These are phyloP conservation scores for Zenarchopterus dispar DNA, from an alignment of 2,797 vertebrate species.

Conservation along the genomic window DNA sequence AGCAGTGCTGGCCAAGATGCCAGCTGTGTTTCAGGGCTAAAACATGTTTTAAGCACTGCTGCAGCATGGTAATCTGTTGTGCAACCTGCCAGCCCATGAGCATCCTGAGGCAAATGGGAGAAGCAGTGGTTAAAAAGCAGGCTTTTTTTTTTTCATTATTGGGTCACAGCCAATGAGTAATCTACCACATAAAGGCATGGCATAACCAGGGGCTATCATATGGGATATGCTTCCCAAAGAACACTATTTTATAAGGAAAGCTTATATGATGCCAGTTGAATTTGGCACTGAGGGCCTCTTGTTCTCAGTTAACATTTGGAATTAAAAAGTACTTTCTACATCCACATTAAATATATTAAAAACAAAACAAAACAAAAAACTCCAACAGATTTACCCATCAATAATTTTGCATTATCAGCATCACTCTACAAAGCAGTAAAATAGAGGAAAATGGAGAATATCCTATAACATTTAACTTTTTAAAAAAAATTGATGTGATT, in stretches of 20 bases:
- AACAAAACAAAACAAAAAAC: too few species aligned
- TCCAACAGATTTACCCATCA: constrained; percentile 58
- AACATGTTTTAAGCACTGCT: constrained; percentile 85
- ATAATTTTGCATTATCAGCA: constrained; percentile 28
- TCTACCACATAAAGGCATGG: constrained; percentile 78
- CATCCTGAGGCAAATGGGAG: constrained; percentile 82
- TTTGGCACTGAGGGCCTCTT: constrained; percentile 70
- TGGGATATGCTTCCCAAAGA: constrained; percentile 71
- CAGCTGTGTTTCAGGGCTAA: constrained; percentile 83
- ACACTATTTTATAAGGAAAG: constrained; percentile 51
- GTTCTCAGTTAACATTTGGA: constrained; percentile 78
- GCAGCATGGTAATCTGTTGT: constrained; percentile 81
- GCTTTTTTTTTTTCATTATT: constrained; percentile 66
- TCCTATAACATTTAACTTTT: constrained; percentile 12
- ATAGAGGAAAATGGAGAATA: constrained; percentile 24
- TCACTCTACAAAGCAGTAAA: constrained; percentile 23
- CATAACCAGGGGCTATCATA: constrained; percentile 70
- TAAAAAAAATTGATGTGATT: constrained; percentile 7
- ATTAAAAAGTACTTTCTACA: constrained; percentile 75
- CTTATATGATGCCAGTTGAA: constrained; percentile 67
- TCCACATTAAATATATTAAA: constrained; percentile 73
- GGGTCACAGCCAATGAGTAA: constrained; percentile 80
- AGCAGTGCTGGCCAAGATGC: constrained; percentile 75
- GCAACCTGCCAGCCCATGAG: constrained; percentile 81
- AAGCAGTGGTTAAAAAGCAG: constrained; percentile 86